Conservation (phyloP, 2,797 vertebrate genomes). For the Xiphophorus birchmanni region DNA sequence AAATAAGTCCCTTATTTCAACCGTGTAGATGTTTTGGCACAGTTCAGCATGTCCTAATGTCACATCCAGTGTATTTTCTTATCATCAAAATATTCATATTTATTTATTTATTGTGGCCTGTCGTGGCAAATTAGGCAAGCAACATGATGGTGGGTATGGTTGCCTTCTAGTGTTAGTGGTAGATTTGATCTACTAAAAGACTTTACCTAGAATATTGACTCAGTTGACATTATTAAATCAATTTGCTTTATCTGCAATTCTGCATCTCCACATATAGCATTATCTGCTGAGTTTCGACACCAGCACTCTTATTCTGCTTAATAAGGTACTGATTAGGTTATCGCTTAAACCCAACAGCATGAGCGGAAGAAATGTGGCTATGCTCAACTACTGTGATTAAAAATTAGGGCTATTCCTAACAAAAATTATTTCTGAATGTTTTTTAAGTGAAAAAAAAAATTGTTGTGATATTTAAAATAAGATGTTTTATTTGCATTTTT, state of each 20-base stretch:
- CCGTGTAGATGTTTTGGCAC: conserved; percentile 33
- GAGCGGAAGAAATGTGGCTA: not conserved
- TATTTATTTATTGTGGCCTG: conserved; percentile 1
- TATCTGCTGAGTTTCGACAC: not conserved
- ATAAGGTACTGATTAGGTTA: not conserved
- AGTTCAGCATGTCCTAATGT: conserved; percentile 40
- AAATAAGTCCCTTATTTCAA: conserved; percentile 25
- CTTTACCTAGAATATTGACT: not conserved
- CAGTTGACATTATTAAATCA: not conserved
- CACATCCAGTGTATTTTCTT: conserved; percentile 40
- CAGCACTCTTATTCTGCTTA: not conserved
- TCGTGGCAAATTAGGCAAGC: not conserved
- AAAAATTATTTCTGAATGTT: not conserved
- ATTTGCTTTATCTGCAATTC: not conserved
- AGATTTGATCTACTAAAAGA: not conserved
- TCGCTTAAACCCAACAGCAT: not conserved
- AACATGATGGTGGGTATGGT: not conserved
- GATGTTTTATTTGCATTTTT: not conserved
- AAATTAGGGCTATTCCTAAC: not conserved
- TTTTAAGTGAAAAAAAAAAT: not conserved
- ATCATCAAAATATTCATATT: conserved; percentile 50
- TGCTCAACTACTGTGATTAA: not conserved
- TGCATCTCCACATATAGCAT: not conserved
- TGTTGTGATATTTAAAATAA: not conserved
- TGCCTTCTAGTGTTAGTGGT: not conserved